A percentile compares a stretch with the other conserved stretches of the same genome.
Conservation (phyloP, 2,888 invertebrate species). For the Drosophila paracracens region DNA sequence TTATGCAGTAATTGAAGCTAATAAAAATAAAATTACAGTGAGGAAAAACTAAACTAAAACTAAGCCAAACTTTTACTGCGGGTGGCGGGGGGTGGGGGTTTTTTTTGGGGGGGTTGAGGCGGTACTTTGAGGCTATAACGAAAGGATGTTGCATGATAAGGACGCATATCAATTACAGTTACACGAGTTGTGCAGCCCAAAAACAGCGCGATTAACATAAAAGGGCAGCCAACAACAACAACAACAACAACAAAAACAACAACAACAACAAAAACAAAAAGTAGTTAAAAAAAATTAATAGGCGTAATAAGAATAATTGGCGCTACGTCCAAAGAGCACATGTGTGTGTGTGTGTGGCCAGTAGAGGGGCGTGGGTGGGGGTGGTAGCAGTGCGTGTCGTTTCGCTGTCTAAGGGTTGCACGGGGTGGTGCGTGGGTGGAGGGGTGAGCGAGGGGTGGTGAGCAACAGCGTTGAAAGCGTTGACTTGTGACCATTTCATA, state of each 20-base stretch:
- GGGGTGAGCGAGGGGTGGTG: neutral
- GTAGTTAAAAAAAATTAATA: conserved; percentile 75
- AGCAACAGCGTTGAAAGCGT: conserved; percentile 65
- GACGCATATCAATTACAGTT: conserved; percentile 83
- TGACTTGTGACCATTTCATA: conserved; percentile 84
- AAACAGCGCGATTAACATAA: conserved; percentile 77
- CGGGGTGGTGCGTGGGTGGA: too few species aligned
- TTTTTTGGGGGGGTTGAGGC: neutral
- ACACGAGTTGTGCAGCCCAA: conserved; percentile 72
- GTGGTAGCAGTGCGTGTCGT: conserved; percentile 56
- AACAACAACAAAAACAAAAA: conserved; percentile 43
- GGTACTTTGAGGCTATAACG: conserved; percentile 18
- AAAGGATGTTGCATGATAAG: conserved; percentile 80
- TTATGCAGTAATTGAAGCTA: conserved; percentile 44
- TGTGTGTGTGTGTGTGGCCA: conserved; percentile 14
- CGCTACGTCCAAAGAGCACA: conserved; percentile 46
- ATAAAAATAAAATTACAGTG: conserved; percentile 25
- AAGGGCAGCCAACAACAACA: conserved; percentile 62
- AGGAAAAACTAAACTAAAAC: conserved; percentile 1
- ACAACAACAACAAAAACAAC: conserved; percentile 25
- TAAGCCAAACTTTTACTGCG: conserved; percentile 26
- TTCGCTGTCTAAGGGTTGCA: conserved; percentile 46
- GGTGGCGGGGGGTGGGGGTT: neutral
- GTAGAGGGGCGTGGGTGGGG: neutral
- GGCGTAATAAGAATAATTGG: conserved; percentile 83